Conservation (phyloP, 2,113 vertebrate species). For the Aepyceros melampus region DNA sequence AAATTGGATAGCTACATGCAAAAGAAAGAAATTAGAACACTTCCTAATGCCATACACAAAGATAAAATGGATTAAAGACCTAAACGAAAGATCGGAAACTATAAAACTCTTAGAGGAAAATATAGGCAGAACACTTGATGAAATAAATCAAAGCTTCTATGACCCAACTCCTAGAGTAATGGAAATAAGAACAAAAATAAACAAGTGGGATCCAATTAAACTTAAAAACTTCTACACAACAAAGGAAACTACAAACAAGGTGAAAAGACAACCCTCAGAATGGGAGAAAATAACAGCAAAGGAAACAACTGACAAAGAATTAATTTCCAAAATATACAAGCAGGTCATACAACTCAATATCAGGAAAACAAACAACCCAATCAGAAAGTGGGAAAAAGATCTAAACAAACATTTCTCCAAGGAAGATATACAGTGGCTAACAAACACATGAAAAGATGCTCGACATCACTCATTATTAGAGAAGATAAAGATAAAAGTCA, state of each 20-base stretch:
- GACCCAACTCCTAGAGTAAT: neutral
- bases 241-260: neutral
- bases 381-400: neutral
- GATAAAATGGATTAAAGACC: neutral
- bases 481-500: no score
- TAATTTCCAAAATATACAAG: neutral
- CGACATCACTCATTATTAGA: neutral
- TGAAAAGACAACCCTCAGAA: neutral
- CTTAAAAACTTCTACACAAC: neutral
- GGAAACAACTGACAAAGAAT: neutral
- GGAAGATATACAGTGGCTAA: neutral
- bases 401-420: neutral
- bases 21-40: neutral
- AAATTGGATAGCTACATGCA: neutral
- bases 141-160: neutral
- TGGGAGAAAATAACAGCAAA: neutral
- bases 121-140: neutral
- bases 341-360: neutral
- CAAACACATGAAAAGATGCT: neutral
- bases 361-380: neutral
- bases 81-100: neutral
- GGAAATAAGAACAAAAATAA: neutral
- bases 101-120: neutral
- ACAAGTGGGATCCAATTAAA: neutral
- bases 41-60: neutral